These are phyloP conservation scores for Bruchidius siliquastri DNA, from an alignment of 2,888 invertebrate genomes.

Conservation along the genomic window DNA sequence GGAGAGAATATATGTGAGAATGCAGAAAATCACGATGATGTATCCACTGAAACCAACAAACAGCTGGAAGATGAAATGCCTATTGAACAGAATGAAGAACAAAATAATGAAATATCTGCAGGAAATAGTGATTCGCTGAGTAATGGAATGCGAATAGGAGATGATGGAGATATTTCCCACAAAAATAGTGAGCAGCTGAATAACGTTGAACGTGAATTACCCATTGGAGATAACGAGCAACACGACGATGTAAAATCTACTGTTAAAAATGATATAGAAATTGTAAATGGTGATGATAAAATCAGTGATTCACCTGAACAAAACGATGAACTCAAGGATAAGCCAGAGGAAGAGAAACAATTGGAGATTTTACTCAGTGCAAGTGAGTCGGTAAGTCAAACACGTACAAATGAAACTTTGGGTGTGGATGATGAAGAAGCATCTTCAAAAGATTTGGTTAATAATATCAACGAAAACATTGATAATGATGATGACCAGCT, in stretches of 20 bases:
- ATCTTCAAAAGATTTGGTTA: conserved; percentile 40
- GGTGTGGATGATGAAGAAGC: neutral
- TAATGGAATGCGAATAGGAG: neutral
- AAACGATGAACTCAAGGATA: neutral
- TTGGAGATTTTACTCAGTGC: neutral
- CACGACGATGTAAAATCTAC: neutral
- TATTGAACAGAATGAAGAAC: neutral
- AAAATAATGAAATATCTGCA: neutral
- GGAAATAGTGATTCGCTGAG: neutral
- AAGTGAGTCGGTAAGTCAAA: neutral
- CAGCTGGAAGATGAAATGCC: neutral
- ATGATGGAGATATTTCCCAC: no score
- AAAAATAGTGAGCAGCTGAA: neutral
- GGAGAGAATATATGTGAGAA: conserved; percentile 12
- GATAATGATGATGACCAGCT: neutral
- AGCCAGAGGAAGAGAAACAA: neutral
- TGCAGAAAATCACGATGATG: neutral
- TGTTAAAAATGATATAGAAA: conserved; percentile 3
- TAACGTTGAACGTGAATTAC: neutral
- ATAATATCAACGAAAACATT: conserved; percentile 10
- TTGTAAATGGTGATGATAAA: conserved; percentile 14
- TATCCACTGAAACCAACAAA: neutral
- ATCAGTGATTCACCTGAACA: conserved; percentile 1
- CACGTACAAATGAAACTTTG: neutral
- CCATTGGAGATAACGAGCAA: neutral